These are phyloP conservation scores for Poecile montanus DNA, from an alignment of 2,797 vertebrate genomes.

Conservation along the genomic window DNA sequence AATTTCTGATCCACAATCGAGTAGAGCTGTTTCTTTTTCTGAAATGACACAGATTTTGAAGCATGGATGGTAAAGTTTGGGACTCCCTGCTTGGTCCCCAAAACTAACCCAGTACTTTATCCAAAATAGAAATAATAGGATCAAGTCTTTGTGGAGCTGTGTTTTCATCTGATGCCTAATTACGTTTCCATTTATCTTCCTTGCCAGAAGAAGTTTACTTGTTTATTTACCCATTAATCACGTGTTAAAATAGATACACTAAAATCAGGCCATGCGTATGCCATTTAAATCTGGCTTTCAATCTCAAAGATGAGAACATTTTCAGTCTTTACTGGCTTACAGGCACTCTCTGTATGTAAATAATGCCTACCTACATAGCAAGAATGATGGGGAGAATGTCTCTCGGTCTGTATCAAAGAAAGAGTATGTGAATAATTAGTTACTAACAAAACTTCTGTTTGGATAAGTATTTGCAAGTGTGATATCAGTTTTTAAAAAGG, in stretches of 20 bases:
- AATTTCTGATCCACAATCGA: background rate
- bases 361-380: background rate
- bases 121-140: background rate
- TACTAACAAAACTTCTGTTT: background rate
- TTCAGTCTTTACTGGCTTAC: background rate
- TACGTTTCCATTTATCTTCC: background rate
- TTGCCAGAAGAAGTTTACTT: background rate
- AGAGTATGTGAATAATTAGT: background rate
- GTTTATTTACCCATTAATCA: conserved; percentile 20
- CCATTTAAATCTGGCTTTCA: background rate
- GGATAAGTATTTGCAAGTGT: background rate
- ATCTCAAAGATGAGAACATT: background rate
- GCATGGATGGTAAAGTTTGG: background rate
- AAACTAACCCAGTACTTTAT: background rate
- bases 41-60: background rate
- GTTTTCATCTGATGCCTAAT: background rate
- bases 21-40: background rate
- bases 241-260: background rate
- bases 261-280: background rate
- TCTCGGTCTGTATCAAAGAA: background rate
- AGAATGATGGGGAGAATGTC: background rate
- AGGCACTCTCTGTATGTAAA: background rate
- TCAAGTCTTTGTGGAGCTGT: background rate
- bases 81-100: background rate
- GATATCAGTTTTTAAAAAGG: background rate